Base-by-base conservation (phyloP, 2,797 vertebrate species). In the Rhinella marina region DNA sequence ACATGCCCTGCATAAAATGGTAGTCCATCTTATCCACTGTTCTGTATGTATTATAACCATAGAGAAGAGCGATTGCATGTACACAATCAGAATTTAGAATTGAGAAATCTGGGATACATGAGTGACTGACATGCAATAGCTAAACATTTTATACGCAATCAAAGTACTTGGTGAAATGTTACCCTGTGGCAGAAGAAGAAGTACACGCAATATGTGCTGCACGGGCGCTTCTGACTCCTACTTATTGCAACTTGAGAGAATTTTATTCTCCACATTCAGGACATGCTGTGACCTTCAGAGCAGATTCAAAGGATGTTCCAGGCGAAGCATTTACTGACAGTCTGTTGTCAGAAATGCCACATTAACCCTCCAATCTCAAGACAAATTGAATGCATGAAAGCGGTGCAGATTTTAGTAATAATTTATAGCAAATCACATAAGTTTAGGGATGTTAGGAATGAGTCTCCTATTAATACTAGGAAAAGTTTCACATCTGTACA, bases 271-370 rank as follows among this genome's bases (percentile, higher is more conserved):
- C 70, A 64, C 81, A 82, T 68, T 82, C 62, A 82, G 59, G 68
- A 82, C 81, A 82, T 82, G 62, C 81, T 17, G 81, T 82, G 61
- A 66, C 81, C 81, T 82, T 82, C 81, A 82, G 81, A 68, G 61
- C 62, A 82, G 41, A 52, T 54, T 82, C 62, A 66, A 32, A 64
- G 27, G 32, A 82, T 52, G 61, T 82, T 82, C 48, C 61, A 82
- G 61, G 61, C 64, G 14, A 82, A 82, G 62, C 81, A 68, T 54
- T 68, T 82, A 68, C 61, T 82, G 81, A 82, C 81, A 82, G 81
- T 82, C 81, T 82, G 81, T 82, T 82, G 61, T 66, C 61, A 82
- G 81, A 82, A 48, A 68, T 66, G 61, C 23, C 62, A 82, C 48
- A 66, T 82, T 82, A 82, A 82, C 81, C 81, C 81, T 66, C 61